A percentile compares a stretch with the other conserved stretches of the same genome.
phyloP scores from a whole-genome alignment of 2,888 invertebrate species.

The Stenolophus ochropezus region DNA sequence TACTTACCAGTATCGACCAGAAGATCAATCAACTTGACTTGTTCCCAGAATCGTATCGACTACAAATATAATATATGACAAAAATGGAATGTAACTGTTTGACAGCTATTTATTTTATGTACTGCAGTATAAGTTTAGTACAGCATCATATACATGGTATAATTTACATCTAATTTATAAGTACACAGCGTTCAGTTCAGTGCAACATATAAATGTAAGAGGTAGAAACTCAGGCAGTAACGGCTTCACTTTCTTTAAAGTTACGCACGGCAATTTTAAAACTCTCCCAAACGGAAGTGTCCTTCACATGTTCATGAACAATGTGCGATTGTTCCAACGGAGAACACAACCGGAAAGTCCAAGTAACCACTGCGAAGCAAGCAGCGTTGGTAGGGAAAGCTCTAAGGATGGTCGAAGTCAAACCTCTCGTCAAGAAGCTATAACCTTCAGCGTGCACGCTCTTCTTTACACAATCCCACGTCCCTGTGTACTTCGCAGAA shows the following conservation, averaged over 20 bases:
- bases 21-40: too few species aligned
- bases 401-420: conserved; percentile 86
- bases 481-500: conserved; percentile 77
- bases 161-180: too few species aligned
- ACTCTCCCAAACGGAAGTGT: conserved; percentile 48
- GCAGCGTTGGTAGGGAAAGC: conserved; percentile 96
- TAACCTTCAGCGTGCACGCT: conserved; percentile 83
- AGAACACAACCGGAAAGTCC: conserved; percentile 77
- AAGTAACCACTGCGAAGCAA: conserved; percentile 90
- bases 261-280: conserved; percentile 48
- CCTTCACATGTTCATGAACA: conserved; percentile 39
- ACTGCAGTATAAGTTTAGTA: conserved; percentile 15
- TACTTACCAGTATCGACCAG: too few species aligned
- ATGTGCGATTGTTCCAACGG: conserved; percentile 50
- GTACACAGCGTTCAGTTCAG: neutral
- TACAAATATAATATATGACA: neutral
- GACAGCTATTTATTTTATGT: conserved; percentile 22
- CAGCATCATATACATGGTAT: too few species aligned
- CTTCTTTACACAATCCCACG: conserved; percentile 83
- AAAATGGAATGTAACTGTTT: neutral
- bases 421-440: conserved; percentile 82
- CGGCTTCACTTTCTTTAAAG: conserved; percentile 54
- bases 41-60: too few species aligned
- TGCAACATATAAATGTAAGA: conserved; percentile 24
- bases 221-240: conserved; percentile 55